These are phyloP conservation scores for Dorcus hopei DNA, from an alignment of 2,888 invertebrate species.

Conservation along the genomic window DNA sequence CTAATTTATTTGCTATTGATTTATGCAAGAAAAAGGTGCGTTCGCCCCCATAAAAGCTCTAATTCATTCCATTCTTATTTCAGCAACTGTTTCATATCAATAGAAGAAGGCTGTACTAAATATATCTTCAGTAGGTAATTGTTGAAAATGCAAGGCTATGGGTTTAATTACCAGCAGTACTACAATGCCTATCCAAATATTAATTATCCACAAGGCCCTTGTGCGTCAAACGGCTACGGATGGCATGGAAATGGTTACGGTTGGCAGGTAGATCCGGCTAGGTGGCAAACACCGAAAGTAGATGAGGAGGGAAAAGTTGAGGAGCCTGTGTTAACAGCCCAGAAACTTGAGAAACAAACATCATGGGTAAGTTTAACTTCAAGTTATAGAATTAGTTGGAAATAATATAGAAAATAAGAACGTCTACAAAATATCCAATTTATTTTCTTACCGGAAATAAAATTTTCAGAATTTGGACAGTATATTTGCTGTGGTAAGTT, in stretches of 20 bases:
- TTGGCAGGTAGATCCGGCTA: constrained; percentile 46
- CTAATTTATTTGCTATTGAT: no score
- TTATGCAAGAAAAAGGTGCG: no score
- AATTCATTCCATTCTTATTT: no score
- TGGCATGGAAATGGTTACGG: constrained; percentile 50
- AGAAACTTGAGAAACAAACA: constrained; percentile 43
- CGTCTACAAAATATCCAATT: no score
- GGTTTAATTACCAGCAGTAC: constrained; percentile 37
- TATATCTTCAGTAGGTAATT: no score
- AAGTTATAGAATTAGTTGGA: not conserved
- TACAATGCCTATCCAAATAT: constrained; percentile 44
- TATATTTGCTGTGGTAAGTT: not conserved
- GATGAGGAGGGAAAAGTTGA: constrained; percentile 14
- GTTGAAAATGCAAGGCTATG: constrained; percentile 15
- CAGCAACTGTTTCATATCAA: no score
- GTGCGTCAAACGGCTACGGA: constrained; percentile 47
- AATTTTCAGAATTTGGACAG: not conserved
- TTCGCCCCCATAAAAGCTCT: no score
- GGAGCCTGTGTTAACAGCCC: constrained; percentile 36
- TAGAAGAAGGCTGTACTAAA: no score
- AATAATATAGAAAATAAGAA: no score
- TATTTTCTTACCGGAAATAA: not conserved
- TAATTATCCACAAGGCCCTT: constrained; percentile 43
- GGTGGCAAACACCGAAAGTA: constrained; percentile 38
- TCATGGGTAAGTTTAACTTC: constrained; percentile 39